phyloP scores from a whole-genome alignment of 1,140 invertebrate genomes.

The Mactra quadrangularis region DNA sequence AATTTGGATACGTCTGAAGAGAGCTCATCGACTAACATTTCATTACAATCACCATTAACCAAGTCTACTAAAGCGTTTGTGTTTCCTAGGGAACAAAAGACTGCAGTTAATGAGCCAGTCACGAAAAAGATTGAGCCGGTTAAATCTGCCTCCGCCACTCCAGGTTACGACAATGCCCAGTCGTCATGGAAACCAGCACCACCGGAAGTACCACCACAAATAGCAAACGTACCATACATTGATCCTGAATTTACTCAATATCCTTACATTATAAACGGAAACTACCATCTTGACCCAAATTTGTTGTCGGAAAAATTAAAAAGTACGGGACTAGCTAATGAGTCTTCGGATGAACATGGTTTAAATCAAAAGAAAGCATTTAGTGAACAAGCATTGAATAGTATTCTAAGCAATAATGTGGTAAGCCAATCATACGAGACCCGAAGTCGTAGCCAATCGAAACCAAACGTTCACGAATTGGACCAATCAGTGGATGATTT shows the following conservation, averaged over 20 bases:
- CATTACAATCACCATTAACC: constrained; percentile 64
- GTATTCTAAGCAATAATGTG: not conserved
- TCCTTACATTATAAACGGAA: constrained; percentile 74
- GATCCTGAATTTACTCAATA: constrained; percentile 68
- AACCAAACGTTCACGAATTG: constrained; percentile 49
- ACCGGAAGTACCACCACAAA: constrained; percentile 22
- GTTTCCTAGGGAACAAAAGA: constrained; percentile 16
- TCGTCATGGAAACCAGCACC: constrained; percentile 37
- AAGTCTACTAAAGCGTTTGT: constrained; percentile 57
- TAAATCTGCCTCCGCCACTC: constrained; percentile 2
- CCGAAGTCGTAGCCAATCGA: not conserved
- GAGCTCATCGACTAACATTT: constrained; percentile 33
- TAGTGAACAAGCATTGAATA: constrained; percentile 13
- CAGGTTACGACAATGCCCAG: constrained; percentile 52
- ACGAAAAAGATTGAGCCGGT: not conserved
- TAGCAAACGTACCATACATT: constrained; percentile 44
- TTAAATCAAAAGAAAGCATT: constrained; percentile 40
- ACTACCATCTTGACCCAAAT: constrained; percentile 78
- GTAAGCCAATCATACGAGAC: not conserved
- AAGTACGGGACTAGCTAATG: constrained; percentile 75
- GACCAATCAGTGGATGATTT: constrained; percentile 78
- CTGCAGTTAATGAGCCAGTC: not conserved
- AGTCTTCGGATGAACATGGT: constrained; percentile 64
- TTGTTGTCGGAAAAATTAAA: constrained; percentile 78
- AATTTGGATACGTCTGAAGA: constrained; percentile 57